phyloP scores from a whole-genome alignment of 2,888 invertebrate genomes.

The Cacoxenus indagator region DNA sequence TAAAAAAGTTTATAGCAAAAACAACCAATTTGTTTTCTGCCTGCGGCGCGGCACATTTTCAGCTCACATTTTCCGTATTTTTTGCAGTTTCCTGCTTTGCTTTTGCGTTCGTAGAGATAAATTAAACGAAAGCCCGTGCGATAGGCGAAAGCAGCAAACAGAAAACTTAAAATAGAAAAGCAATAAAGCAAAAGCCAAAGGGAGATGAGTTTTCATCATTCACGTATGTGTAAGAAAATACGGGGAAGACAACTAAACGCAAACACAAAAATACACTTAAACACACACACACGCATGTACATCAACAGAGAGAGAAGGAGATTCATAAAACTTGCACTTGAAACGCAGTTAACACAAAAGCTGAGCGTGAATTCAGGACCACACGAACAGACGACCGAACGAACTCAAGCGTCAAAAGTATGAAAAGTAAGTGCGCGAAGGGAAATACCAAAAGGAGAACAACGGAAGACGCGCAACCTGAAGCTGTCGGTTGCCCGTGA shows the following conservation, averaged over 20 bases:
- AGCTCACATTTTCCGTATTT: not conserved
- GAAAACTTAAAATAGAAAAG: not conserved
- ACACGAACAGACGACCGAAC: not conserved
- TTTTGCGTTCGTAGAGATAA: not conserved
- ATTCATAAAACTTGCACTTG: constrained; percentile 45
- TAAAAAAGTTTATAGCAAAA: not conserved
- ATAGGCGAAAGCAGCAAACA: constrained; percentile 11
- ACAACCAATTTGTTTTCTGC: not conserved
- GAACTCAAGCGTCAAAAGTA: too few species aligned
- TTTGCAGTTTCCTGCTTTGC: not conserved
- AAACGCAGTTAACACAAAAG: constrained; percentile 52
- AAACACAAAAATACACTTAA: not conserved
- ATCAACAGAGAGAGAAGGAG: not conserved
- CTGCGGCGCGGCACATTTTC: not conserved
- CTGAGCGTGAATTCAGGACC: constrained; percentile 6
- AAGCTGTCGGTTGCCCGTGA: not conserved
- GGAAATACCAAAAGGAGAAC: constrained; percentile 15
- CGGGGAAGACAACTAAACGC: too few species aligned
- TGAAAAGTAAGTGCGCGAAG: not conserved
- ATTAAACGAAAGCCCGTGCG: constrained; percentile 5
- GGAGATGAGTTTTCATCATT: constrained; percentile 31
- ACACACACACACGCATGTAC: not conserved
- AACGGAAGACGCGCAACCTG: constrained; percentile 20
- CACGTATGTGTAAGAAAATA: constrained; percentile 21
- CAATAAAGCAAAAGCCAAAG: constrained; percentile 7